Base-by-base conservation (phyloP, 2,797 vertebrate genomes). In the Apodemus agrarius region DNA sequence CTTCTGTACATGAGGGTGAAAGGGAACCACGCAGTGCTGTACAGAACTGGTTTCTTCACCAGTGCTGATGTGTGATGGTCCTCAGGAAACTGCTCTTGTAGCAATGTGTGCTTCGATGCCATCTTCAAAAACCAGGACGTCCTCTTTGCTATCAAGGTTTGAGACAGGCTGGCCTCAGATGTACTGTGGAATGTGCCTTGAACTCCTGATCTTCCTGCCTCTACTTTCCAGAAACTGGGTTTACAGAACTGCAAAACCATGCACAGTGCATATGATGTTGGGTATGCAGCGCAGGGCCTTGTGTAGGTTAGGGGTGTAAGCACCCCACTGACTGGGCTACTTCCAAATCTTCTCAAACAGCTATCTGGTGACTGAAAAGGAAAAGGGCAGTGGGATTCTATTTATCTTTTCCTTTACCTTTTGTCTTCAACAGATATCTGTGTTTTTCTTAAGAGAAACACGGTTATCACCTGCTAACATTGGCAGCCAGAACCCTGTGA, bases 361-460 rank as follows among this genome's bases (percentile, higher is more conserved):
- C 43, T 84, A 92, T 90, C 67, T 61, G 92, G 87, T 92, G 76
- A 90, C n/a, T 65, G 37, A 83, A 72, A 12, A 29, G 40, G 24
- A 75, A 75, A 75, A 29, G 1, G 74, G 75, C 4, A 21, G 10
- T 22, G 24, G 74, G 6, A 16, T 76, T n/a, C 19, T 57, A 90
- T 75, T 93, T n/a, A 93, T 69, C 89, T 86, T 88, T 95, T 83
- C 91, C 54, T 80, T 96, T 90, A 83, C 84, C 29, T 87, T n/a
- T 72, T 10, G 12, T 17, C 14, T 54, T 76, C 54, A 59, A 9
- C 3, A 80, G 91, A 75, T 91, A n/a, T n/a, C 69, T 34, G 84
- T 22, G 14, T 86, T 78, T 67, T 87, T 96, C 87, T 91, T 80
- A 97, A 83, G 88, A 94, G 14, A 63, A 57, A 84, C 49, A 80